A percentile compares a stretch with the other conserved stretches of the same genome.
Conservation (phyloP, 2,888 invertebrate genomes). For the Galerucella calmariensis region DNA sequence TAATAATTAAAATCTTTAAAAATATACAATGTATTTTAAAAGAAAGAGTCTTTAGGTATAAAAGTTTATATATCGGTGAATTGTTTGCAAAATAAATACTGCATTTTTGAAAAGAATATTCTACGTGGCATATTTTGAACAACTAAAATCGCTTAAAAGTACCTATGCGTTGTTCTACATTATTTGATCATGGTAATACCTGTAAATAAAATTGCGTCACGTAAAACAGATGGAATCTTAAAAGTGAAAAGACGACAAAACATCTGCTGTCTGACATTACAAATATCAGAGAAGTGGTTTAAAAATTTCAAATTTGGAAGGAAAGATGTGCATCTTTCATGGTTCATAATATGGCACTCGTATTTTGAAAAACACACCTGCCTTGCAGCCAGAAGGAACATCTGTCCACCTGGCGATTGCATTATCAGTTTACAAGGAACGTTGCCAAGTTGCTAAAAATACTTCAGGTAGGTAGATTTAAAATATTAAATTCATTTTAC, state of each 20-base stretch:
- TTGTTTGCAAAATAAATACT: too few relatives aligned
- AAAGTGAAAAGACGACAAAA: conserved; percentile 27
- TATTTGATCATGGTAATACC: background rate
- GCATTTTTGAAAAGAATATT: too few relatives aligned
- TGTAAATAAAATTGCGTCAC: conserved; percentile 8
- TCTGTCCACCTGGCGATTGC: conserved; percentile 22
- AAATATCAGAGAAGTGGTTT: conserved; percentile 24
- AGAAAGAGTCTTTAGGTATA: too few relatives aligned
- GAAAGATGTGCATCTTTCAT: conserved; percentile 25
- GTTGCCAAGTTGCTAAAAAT: background rate
- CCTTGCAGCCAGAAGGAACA: conserved; percentile 15
- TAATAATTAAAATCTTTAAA: too few relatives aligned
- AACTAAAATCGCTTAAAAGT: background rate
- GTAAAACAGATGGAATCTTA: conserved; percentile 13
- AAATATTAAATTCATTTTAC: too few relatives aligned
- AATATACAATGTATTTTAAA: too few relatives aligned
- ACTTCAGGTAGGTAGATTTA: background rate
- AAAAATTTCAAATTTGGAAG: conserved; percentile 27
- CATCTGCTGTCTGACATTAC: conserved; percentile 19
- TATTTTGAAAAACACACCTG: conserved; percentile 30
- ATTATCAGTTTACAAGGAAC: background rate
- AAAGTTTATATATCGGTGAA: too few relatives aligned
- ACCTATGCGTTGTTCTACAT: background rate
- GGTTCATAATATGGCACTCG: conserved; percentile 26
- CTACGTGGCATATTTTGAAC: too few relatives aligned